phyloP scores from a whole-genome alignment of 2,888 invertebrate genomes.

The Loripinus fragilis region DNA sequence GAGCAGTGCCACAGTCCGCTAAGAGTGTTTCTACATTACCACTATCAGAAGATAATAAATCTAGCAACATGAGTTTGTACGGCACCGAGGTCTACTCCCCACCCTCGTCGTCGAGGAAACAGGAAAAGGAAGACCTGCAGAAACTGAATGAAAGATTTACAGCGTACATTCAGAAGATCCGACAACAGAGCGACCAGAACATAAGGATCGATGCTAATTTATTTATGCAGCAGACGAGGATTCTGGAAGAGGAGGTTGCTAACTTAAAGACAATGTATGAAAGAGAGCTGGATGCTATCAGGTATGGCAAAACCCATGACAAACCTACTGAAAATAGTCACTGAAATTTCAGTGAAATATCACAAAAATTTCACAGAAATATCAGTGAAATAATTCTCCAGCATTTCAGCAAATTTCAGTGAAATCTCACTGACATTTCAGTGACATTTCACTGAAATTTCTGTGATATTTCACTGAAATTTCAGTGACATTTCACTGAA shows the following conservation, averaged over 20 bases:
- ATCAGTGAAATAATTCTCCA: too few relatives aligned
- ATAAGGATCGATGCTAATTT: slow-evolving; percentile 71
- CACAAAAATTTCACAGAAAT: too few relatives aligned
- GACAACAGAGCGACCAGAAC: slow-evolving; percentile 70
- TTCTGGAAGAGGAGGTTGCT: slow-evolving; percentile 77
- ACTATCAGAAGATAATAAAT: slow-evolving; percentile 13
- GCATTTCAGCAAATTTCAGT: too few relatives aligned
- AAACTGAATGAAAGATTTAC: slow-evolving; percentile 76
- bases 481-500: too few relatives aligned
- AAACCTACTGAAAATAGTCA: too few relatives aligned
- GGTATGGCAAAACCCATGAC: too few relatives aligned
- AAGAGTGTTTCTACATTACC: slow-evolving; percentile 19
- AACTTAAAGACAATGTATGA: slow-evolving; percentile 78
- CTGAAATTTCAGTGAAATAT: too few relatives aligned
- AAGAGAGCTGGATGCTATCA: slow-evolving; percentile 75
- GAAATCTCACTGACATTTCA: too few relatives aligned
- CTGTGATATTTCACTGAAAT: too few relatives aligned
- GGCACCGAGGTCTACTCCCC: slow-evolving; percentile 43
- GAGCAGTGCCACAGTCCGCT: slow-evolving; percentile 32
- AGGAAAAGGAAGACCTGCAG: slow-evolving; percentile 76
- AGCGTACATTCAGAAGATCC: slow-evolving; percentile 72
- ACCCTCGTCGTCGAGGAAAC: slow-evolving; percentile 54
- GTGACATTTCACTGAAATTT: too few relatives aligned
- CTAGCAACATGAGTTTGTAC: slow-evolving; percentile 54
- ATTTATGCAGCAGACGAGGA: slow-evolving; percentile 73